phyloP scores from a whole-genome alignment of 2,888 invertebrate genomes.

The Argynnis bischoffii region DNA sequence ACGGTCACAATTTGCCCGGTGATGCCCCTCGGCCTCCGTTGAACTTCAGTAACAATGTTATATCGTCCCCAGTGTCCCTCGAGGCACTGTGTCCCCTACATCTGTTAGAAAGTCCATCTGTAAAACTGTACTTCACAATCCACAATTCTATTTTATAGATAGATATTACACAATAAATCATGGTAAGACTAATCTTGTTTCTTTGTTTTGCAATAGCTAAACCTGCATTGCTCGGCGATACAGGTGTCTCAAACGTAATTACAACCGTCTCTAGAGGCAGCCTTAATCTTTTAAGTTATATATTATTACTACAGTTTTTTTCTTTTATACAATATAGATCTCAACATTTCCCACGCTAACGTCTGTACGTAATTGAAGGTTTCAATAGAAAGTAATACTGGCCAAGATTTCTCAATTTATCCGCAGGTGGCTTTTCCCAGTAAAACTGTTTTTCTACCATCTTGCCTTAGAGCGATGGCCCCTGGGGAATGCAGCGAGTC shows the following conservation, averaged over 20 bases:
- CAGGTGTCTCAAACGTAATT: constrained; percentile 14
- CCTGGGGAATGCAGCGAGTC: constrained; percentile 65
- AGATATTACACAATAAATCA: constrained; percentile 68
- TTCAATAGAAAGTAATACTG: constrained; percentile 41
- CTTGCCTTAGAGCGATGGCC: constrained; percentile 58
- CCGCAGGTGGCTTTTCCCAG: constrained; percentile 70
- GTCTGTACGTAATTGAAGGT: constrained; percentile 23
- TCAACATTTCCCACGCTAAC: constrained; percentile 19
- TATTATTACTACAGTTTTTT: neutral
- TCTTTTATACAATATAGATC: neutral
- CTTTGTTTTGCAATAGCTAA: constrained; percentile 8
- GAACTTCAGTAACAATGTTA: constrained; percentile 77
- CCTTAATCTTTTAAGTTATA: neutral
- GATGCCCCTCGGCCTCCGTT: constrained; percentile 70
- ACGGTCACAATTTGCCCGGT: constrained; percentile 71
- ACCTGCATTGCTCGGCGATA: neutral
- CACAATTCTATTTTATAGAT: constrained; percentile 71
- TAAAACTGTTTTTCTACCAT: constrained; percentile 70
- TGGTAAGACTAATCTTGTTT: constrained; percentile 46
- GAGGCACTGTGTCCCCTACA: constrained; percentile 70
- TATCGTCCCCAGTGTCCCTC: constrained; percentile 70
- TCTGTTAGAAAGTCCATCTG: constrained; percentile 69
- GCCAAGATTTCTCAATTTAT: constrained; percentile 62
- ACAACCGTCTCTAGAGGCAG: constrained; percentile 1
- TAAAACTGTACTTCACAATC: constrained; percentile 67